Base-by-base conservation (phyloP, 2,888 invertebrate species). In the Lasioglossum marginatum region DNA sequence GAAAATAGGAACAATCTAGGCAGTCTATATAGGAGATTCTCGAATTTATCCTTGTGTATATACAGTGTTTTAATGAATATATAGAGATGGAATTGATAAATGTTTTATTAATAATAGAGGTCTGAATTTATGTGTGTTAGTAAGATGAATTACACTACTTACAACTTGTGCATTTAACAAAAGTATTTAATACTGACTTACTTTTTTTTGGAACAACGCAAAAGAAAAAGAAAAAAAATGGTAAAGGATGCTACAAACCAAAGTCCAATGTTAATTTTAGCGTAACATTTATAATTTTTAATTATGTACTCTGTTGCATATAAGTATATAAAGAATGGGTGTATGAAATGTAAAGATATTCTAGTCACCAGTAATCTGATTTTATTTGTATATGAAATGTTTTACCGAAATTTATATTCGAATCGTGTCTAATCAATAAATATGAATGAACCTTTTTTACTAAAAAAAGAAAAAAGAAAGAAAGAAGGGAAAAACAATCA, bases 311-410 rank as follows among this genome's bases (percentile, higher is more conserved):
- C 87, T 91, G 91, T 91, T 92, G 92, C 90, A 91, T 90, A 92
- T 93, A 92, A 92, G 92, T 92, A 93, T 92, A 92, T 89, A 92
- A 92, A 91, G 91, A 90, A 93, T 92, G 90, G 92, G 92, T 93
- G 91, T 92, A 90, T 90, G 92, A 93, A 93, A 92, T 94, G 94
- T 95, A 91, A 94, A 94, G 90, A 94, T 94, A 94, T 94, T 95
- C 95, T 95, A 95, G 95, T 95, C 95, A 95, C 90, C 91, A 91
- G 88, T 89, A 93, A 93, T 94, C 92, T 93, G 92, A 92, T 89
- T 94, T 95, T 91, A 92, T 95, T 95, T 92, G 80, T 91, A 80
- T 77, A 81, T 66, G 79, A 85, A 82, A 60, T 77, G 48, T 86
- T 79, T 83, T 83, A 82, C 82, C 80, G 81, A 81, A 86, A 86